A percentile compares a stretch with the other conserved stretches of the same genome.
Evolutionary conservation across 2,888 invertebrate species (phyloP).

Genomic region (Aelia acuminata): DNA sequence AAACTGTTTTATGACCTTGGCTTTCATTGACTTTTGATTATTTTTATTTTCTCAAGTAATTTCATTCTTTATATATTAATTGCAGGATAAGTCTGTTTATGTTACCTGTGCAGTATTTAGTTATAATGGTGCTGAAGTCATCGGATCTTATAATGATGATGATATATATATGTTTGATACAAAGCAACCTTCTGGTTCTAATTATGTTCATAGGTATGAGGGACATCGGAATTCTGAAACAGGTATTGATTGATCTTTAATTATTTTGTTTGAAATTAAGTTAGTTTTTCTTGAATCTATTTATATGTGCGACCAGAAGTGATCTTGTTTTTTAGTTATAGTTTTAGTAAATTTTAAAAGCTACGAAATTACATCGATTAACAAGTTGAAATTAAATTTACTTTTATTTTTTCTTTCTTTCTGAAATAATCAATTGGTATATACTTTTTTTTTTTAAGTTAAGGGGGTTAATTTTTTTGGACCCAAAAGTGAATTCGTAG

Average conservation of each 20-base stretch:
- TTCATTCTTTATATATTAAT: neutral
- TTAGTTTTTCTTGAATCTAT: neutral
- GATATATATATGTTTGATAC: conserved; percentile 91
- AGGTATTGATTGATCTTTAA: conserved; percentile 68
- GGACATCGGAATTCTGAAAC: conserved; percentile 83
- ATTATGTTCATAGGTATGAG: conserved; percentile 73
- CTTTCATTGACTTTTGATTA: too few species aligned
- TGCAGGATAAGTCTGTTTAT: conserved; percentile 70
- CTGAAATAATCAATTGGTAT: neutral
- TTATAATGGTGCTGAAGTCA: conserved; percentile 89
- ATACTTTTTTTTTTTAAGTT: conserved; percentile 71
- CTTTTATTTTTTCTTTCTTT: neutral
- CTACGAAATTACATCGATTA: too few species aligned
- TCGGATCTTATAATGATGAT: conserved; percentile 95
- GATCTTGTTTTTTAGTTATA: neutral
- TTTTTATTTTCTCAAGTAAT: neutral
- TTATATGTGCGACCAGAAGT: neutral
- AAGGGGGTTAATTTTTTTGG: conserved; percentile 97
- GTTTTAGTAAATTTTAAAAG: too few species aligned
- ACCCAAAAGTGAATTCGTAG: conserved; percentile 88
- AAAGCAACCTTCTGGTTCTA: conserved; percentile 71
- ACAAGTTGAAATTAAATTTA: too few species aligned
- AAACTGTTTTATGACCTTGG: too few species aligned
- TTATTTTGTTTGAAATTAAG: neutral
- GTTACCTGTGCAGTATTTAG: conserved; percentile 93